Percentiles rank a stretch among this genome's conserved stretches.
Conservation (phyloP, 1,140 invertebrate genomes). For the Andrena cerasifolii region DNA sequence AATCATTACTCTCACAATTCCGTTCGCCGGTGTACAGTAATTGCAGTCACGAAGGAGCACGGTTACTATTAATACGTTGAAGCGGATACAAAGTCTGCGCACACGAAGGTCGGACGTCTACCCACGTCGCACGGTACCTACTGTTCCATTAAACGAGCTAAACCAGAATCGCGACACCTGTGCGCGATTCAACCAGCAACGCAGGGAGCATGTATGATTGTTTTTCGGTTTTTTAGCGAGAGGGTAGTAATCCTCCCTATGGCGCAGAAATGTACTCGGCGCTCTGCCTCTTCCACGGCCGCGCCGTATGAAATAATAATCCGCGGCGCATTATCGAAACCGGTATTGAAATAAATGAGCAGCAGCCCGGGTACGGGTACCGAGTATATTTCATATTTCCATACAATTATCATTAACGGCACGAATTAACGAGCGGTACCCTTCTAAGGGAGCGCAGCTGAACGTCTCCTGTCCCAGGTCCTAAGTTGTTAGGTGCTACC, state of each 20-base stretch:
- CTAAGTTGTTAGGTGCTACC: conserved; percentile 37
- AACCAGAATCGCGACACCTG: no score
- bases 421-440: conserved; percentile 56
- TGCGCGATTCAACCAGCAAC: no score
- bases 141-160: no score
- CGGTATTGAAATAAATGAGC: conserved; percentile 61
- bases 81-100: no score
- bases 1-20: no score
- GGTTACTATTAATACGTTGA: no score
- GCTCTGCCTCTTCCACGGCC: no score
- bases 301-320: conserved; percentile 35
- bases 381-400: conserved; percentile 59
- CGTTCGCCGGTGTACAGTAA: no score
- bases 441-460: conserved; percentile 30
- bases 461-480: conserved; percentile 21
- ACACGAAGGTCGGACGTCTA: no score
- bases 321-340: conserved; percentile 48
- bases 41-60: no score
- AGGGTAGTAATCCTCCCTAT: neutral
- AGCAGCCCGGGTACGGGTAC: conserved; percentile 1
- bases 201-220: no score
- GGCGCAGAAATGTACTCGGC: neutral
- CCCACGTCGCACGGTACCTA: no score
- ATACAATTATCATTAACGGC: conserved; percentile 65
- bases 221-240: neutral